Conservation (phyloP, 2,888 invertebrate species). For the Drosophila cyrtoloma region DNA sequence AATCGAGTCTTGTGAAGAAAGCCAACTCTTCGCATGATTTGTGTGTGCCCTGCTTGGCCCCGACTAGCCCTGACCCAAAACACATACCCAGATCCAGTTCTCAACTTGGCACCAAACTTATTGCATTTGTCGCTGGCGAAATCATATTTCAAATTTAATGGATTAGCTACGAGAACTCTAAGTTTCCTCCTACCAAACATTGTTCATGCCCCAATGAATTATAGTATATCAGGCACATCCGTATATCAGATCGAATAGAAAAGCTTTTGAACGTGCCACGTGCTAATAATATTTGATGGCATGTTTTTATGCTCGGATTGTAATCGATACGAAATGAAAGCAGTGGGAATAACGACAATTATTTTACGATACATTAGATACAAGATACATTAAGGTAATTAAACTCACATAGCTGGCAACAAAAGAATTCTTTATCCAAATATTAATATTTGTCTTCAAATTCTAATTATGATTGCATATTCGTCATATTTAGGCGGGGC, state of each 20-base stretch:
- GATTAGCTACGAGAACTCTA: slow-evolving; percentile 50
- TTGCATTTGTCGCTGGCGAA: slow-evolving; percentile 41
- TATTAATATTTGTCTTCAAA: not conserved
- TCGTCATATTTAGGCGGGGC: too few relatives aligned
- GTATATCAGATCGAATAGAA: slow-evolving; percentile 19
- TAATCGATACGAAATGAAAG: slow-evolving; percentile 9
- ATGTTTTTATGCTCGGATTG: slow-evolving; percentile 4
- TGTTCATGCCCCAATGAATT: slow-evolving; percentile 48
- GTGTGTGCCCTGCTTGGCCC: slow-evolving; percentile 14
- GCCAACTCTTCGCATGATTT: slow-evolving; percentile 39
- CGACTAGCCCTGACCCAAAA: slow-evolving; percentile 4
- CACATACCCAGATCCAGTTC: not conserved
- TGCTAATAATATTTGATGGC: slow-evolving; percentile 25
- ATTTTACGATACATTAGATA: not conserved
- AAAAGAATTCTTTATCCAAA: not conserved
- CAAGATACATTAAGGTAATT: not conserved
- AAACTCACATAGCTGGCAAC: not conserved
- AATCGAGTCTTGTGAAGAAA: slow-evolving; percentile 20
- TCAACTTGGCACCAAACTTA: slow-evolving; percentile 39
- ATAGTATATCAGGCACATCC: slow-evolving; percentile 39
- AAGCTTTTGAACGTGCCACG: slow-evolving; percentile 18
- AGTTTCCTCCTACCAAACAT: slow-evolving; percentile 33
- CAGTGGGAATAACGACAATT: not conserved
- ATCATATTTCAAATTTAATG: slow-evolving; percentile 72
- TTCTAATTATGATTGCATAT: not conserved